Conservation (phyloP, 2,888 invertebrate genomes). For the Oligia fasciuncula region DNA sequence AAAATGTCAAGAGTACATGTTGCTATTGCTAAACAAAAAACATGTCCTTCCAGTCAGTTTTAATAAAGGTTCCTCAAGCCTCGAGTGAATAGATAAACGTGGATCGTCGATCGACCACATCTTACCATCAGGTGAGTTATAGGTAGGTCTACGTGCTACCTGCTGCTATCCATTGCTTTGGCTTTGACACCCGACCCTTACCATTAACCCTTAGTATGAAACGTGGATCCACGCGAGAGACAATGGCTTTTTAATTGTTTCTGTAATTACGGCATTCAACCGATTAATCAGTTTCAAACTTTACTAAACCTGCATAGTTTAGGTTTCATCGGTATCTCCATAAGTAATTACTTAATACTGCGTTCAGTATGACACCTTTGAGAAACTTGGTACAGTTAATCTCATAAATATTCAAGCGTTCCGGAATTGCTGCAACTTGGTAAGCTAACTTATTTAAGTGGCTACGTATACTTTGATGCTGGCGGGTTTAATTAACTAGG, state of each 20-base stretch:
- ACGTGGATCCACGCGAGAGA: too few relatives aligned
- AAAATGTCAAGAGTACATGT: too few relatives aligned
- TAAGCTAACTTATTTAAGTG: conserved; percentile 26
- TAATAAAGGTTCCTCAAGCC: too few relatives aligned
- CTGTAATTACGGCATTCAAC: neutral
- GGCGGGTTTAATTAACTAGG: neutral
- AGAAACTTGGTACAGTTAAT: conserved; percentile 24
- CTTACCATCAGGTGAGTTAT: neutral
- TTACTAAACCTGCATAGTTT: neutral
- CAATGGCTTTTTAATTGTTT: too few relatives aligned
- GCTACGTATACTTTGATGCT: neutral
- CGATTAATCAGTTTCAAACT: conserved; percentile 1
- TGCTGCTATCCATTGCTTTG: neutral
- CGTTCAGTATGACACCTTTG: conserved; percentile 11
- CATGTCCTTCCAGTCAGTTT: neutral
- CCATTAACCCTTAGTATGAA: too few relatives aligned
- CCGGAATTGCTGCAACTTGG: conserved; percentile 14
- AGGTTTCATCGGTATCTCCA: neutral
- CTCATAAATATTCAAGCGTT: conserved; percentile 34
- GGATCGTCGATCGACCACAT: too few relatives aligned
- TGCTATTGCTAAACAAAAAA: too few relatives aligned
- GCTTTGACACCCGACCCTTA: neutral
- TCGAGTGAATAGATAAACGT: too few relatives aligned
- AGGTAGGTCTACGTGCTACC: neutral
- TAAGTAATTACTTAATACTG: conserved; percentile 12